Conservation (phyloP, 2,888 invertebrate genomes). For the Heteromurus nitidus region DNA sequence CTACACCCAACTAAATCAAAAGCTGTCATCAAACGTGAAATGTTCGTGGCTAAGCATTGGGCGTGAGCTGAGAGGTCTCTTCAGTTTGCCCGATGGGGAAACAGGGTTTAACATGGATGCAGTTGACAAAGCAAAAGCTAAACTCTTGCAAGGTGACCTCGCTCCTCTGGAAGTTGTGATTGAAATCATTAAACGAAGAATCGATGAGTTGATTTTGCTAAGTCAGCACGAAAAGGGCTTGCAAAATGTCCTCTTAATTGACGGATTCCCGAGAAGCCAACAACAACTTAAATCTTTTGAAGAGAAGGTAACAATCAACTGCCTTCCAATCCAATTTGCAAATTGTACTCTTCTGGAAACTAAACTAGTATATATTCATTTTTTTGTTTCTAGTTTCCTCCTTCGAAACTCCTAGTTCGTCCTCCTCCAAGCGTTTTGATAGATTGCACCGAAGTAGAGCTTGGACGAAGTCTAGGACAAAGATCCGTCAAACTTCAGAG, state of each 20-base stretch:
- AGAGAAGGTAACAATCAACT: constrained; percentile 89
- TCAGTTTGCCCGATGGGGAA: constrained; percentile 74
- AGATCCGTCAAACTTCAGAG: constrained; percentile 67
- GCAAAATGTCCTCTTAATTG: constrained; percentile 82
- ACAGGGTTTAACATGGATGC: constrained; percentile 78
- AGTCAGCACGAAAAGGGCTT: constrained; percentile 81
- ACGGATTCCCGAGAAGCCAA: constrained; percentile 94
- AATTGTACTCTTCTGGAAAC: too few species aligned
- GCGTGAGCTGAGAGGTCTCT: constrained; percentile 84
- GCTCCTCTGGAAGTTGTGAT: constrained; percentile 78
- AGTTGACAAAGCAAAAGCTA: constrained; percentile 77
- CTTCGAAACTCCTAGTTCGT: constrained; percentile 38
- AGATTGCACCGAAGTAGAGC: constrained; percentile 92
- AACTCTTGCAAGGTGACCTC: constrained; percentile 82
- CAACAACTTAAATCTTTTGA: constrained; percentile 92
- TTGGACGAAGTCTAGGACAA: constrained; percentile 80
- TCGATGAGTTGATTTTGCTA: constrained; percentile 76
- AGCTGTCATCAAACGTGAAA: constrained; percentile 76
- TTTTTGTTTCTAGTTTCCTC: constrained; percentile 42
- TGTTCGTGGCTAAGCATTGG: constrained; percentile 89
- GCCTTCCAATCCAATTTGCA: too few species aligned
- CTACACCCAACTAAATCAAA: constrained; percentile 73
- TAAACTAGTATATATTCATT: too few species aligned
- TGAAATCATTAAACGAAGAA: constrained; percentile 76
- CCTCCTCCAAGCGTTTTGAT: constrained; percentile 83